phyloP scores from a whole-genome alignment of 2,113 vertebrate genomes.

The Kobus ellipsiprymnus region DNA sequence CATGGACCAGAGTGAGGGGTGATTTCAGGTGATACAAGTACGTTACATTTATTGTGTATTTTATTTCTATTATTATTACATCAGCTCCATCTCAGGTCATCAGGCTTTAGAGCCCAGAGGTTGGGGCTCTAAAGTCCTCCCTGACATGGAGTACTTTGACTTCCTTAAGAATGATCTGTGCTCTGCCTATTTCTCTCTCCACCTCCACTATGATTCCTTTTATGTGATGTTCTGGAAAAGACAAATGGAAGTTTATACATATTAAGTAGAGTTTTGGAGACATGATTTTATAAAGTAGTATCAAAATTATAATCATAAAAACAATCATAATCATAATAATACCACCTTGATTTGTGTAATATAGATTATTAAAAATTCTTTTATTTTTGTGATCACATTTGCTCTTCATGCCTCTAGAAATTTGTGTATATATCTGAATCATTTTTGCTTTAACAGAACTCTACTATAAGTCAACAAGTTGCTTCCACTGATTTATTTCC shows the following conservation, averaged over 20 bases:
- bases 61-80: background rate
- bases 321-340: background rate
- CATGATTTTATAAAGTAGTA: background rate
- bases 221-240: background rate
- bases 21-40: background rate
- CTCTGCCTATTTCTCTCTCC: background rate
- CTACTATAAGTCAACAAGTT: background rate
- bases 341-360: background rate
- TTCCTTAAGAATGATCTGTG: background rate
- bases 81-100: background rate
- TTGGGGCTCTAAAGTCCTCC: background rate
- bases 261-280: background rate
- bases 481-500: background rate
- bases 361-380: background rate
- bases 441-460: background rate
- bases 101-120: background rate
- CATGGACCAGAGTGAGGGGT: background rate
- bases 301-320: background rate
- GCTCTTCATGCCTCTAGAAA: background rate
- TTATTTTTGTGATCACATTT: background rate
- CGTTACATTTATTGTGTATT: background rate
- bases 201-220: background rate
- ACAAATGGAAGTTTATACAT: background rate
- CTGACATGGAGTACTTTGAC: background rate
- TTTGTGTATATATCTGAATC: background rate